A percentile compares a stretch with the other conserved stretches of the same genome.
Evolutionary conservation across 2,113 vertebrate genomes (phyloP).

Genomic region (Mohoua ochrocephala): DNA sequence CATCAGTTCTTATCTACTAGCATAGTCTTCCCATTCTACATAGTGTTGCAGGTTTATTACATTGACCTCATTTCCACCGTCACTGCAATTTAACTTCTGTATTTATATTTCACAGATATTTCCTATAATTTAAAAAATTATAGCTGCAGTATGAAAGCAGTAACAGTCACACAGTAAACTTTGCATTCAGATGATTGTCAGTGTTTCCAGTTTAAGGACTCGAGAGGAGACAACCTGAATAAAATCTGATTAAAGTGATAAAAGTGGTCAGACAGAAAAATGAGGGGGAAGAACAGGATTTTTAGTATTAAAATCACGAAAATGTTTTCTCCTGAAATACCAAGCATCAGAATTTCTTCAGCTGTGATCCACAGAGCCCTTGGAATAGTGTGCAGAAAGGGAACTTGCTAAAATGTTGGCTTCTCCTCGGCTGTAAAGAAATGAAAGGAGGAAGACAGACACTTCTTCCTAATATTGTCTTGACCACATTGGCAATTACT

Average conservation of each 20-base stretch:
- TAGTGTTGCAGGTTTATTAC: constrained; percentile 36
- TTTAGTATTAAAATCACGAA: background rate
- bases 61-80: constrained; percentile 35
- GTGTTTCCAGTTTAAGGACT: background rate
- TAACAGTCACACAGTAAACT: constrained; percentile 19
- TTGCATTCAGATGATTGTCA: background rate
- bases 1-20: constrained; percentile 19
- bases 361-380: background rate
- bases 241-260: constrained; percentile 33
- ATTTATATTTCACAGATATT: constrained; percentile 56
- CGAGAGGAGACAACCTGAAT: constrained; percentile 21
- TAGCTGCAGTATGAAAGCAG: background rate
- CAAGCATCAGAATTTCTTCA: background rate
- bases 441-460: background rate
- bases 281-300: background rate
- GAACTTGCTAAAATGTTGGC: background rate
- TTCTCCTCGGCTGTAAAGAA: background rate
- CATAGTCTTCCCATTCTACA: constrained; percentile 16
- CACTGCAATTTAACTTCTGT: constrained; percentile 42
- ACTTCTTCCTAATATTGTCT: background rate
- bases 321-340: background rate
- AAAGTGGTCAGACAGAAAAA: constrained; percentile 29
- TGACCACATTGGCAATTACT: background rate
- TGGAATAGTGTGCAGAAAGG: background rate
- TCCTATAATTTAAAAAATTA: constrained; percentile 47